A percentile compares a stretch with the other conserved stretches of the same genome.
Evolutionary conservation across 2,113 vertebrate genomes (phyloP).

Genomic region (Beaufortia kweichowensis): DNA sequence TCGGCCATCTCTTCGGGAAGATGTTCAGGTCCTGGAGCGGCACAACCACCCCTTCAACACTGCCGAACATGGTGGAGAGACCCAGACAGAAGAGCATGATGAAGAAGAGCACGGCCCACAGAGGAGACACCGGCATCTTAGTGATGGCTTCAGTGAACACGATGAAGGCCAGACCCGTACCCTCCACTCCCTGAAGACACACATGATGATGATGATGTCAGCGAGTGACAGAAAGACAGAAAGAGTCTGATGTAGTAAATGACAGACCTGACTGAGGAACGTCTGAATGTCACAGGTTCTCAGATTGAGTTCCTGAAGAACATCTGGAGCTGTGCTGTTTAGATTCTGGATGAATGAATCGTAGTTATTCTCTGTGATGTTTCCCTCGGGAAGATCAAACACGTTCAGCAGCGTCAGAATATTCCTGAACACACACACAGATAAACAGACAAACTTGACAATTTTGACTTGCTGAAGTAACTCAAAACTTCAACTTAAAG

Average conservation of each 20-base stretch:
- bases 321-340: constrained; percentile 62
- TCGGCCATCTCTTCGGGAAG: constrained; percentile 80
- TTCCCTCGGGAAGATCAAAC: constrained; percentile 66
- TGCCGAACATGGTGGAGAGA: constrained; percentile 97
- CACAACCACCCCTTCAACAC: constrained; percentile 87
- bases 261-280: constrained; percentile 72
- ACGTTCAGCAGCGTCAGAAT: constrained; percentile 67
- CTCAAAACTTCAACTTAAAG: no score
- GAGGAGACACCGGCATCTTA: constrained; percentile 88
- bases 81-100: constrained; percentile 98
- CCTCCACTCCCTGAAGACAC: constrained; percentile 85
- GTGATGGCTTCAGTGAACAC: constrained; percentile 97
- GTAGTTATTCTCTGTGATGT: constrained; percentile 70
- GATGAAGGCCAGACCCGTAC: constrained; percentile 94
- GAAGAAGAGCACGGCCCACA: constrained; percentile 96
- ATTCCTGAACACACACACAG: constrained; percentile 62
- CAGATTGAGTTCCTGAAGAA: constrained; percentile 60
- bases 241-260: no score
- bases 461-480: no score
- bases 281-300: constrained; percentile 64
- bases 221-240: no score
- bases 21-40: constrained; percentile 86
- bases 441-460: no score
- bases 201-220: not conserved
- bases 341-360: constrained; percentile 15